Evolutionary conservation across 2,888 invertebrate genomes (phyloP).

Genomic region (Platerodrilus igneus): DNA sequence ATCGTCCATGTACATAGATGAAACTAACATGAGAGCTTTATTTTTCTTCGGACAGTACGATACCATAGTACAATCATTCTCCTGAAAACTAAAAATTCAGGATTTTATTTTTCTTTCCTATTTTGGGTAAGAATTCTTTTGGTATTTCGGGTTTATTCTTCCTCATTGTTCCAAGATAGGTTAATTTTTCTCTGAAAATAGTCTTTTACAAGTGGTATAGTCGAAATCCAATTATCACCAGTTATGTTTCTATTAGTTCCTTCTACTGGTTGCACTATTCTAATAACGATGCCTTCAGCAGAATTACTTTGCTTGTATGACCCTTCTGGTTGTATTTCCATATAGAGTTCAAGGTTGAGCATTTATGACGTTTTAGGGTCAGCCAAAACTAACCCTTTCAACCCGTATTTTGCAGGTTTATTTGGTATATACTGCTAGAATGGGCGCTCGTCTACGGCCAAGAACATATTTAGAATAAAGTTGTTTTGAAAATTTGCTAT

Average conservation of each 20-base stretch:
- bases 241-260: constrained; percentile 32
- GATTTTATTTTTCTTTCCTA: not conserved
- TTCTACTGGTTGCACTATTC: constrained; percentile 23
- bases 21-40: constrained; percentile 19
- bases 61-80: constrained; percentile 10
- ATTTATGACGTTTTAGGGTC: constrained; percentile 29
- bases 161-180: constrained; percentile 16
- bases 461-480: constrained; percentile 24
- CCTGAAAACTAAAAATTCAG: constrained; percentile 11
- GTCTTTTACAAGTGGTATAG: constrained; percentile 17
- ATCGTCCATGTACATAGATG: constrained; percentile 22
- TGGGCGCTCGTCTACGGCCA: constrained; percentile 32
- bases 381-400: constrained; percentile 30
- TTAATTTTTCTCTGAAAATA: constrained; percentile 18
- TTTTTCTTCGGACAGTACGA: constrained; percentile 17
- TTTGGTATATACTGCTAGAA: constrained; percentile 35
- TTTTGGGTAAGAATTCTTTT: not conserved
- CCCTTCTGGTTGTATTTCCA: constrained; percentile 30
- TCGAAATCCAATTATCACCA: constrained; percentile 33
- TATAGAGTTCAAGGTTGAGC: constrained; percentile 30
- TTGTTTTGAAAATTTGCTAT: constrained; percentile 29
- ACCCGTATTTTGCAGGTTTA: constrained; percentile 34
- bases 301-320: constrained; percentile 21
- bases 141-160: constrained; percentile 21
- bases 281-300: constrained; percentile 21